phyloP scores from a whole-genome alignment of 2,888 invertebrate genomes.

The Acanthosepion lycidas region DNA sequence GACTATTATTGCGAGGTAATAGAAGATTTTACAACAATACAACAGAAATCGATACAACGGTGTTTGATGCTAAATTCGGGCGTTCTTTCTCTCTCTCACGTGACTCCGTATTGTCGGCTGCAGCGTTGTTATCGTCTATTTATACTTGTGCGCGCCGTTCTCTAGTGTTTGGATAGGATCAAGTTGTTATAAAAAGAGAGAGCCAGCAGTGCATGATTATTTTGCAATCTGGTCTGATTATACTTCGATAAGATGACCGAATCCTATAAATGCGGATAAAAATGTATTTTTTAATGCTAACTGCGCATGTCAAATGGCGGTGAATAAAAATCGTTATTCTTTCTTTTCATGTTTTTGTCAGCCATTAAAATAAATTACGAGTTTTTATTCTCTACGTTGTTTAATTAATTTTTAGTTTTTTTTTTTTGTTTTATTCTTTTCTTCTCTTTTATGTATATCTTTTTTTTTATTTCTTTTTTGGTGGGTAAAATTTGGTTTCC shows the following conservation, averaged over 20 bases:
- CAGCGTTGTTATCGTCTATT: neutral
- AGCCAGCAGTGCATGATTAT: neutral
- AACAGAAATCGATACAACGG: neutral
- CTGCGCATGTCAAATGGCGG: neutral
- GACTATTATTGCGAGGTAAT: neutral
- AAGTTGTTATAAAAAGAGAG: neutral
- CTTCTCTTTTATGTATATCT: neutral
- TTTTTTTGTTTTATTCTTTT: neutral
- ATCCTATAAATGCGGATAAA: neutral
- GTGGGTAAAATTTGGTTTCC: too few relatives aligned
- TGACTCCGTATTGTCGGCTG: neutral
- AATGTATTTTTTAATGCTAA: neutral
- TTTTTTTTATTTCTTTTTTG: too few relatives aligned
- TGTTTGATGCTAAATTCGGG: neutral
- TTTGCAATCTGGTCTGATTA: constrained; percentile 33
- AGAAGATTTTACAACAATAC: neutral
- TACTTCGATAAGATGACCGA: constrained; percentile 12
- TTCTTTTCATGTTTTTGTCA: neutral
- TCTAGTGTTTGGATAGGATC: neutral
- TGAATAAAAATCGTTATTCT: neutral
- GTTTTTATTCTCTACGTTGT: neutral
- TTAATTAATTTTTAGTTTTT: neutral
- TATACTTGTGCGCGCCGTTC: neutral
- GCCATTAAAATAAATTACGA: neutral
- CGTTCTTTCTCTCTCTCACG: too few relatives aligned